Percentiles rank a stretch among this genome's conserved stretches.
phyloP scores from a whole-genome alignment of 2,888 invertebrate species.

The Invenusta paracnida region DNA sequence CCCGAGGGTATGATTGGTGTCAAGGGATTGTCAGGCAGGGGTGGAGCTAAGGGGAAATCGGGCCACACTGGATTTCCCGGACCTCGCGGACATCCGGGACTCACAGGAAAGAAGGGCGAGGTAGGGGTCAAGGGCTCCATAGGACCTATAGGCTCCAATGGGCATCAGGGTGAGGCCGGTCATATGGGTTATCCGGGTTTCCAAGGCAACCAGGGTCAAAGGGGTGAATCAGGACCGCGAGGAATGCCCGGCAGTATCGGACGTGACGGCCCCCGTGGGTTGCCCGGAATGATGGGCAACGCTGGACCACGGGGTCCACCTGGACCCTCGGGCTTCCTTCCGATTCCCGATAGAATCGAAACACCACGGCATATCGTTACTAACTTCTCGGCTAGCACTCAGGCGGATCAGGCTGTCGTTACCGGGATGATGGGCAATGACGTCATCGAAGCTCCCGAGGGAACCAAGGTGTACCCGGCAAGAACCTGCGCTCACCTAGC shows the following conservation, averaged over 20 bases:
- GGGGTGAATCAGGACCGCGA: conserved; percentile 6
- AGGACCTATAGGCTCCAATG: conserved; percentile 17
- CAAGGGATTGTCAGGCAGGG: not conserved
- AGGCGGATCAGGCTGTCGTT: conserved; percentile 31
- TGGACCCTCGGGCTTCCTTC: not conserved
- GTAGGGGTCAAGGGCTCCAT: not conserved
- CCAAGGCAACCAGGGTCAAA: not conserved
- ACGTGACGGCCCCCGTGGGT: conserved; percentile 24
- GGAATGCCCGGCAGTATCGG: conserved; percentile 30
- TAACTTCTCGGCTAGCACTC: not conserved
- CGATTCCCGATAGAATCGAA: not conserved
- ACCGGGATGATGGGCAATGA: conserved; percentile 63
- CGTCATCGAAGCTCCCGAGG: conserved; percentile 67
- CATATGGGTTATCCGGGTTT: conserved; percentile 34
- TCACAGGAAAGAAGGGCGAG: not conserved
- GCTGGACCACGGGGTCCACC: conserved; percentile 33
- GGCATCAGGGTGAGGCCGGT: not conserved
- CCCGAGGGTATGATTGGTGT: not conserved
- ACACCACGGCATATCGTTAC: not conserved
- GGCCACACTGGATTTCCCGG: conserved; percentile 16
- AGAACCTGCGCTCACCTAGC: conserved; percentile 80
- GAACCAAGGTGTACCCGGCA: conserved; percentile 75
- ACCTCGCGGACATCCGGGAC: not conserved
- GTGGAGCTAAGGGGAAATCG: not conserved
- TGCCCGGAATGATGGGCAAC: not conserved